Percentiles rank a stretch among this genome's conserved stretches.
Conservation (phyloP, 1,140 invertebrate species). For the Dryas iulia region DNA sequence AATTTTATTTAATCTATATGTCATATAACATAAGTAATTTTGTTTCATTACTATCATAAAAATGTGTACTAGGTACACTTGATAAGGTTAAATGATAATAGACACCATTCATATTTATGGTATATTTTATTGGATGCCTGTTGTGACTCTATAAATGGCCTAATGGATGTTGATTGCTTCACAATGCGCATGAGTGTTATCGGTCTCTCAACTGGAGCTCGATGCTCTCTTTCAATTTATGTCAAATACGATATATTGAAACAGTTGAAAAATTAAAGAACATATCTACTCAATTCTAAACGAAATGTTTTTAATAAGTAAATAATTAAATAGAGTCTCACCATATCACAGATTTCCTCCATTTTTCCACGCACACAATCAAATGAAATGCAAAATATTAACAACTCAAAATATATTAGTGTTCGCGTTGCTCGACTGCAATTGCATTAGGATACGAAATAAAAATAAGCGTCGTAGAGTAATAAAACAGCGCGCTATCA, state of each 20-base stretch:
- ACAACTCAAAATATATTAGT: slow-evolving; percentile 51
- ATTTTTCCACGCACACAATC: slow-evolving; percentile 68
- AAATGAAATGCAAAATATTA: slow-evolving; percentile 56
- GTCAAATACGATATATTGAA: not conserved
- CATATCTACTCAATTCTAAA: not conserved
- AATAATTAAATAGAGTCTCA: slow-evolving; percentile 27
- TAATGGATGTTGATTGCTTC: slow-evolving; percentile 71
- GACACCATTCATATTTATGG: slow-evolving; percentile 41
- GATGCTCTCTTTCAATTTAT: slow-evolving; percentile 29
- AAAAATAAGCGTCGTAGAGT: slow-evolving; percentile 65
- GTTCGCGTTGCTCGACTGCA: slow-evolving; percentile 66
- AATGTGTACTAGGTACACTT: not conserved
- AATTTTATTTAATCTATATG: slow-evolving; percentile 1
- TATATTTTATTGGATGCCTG: slow-evolving; percentile 57
- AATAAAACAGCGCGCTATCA: slow-evolving; percentile 69
- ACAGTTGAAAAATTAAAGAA: not conserved
- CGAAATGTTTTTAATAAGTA: not conserved
- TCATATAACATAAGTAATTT: not conserved
- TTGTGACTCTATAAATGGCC: slow-evolving; percentile 62
- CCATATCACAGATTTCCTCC: slow-evolving; percentile 38
- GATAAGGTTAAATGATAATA: slow-evolving; percentile 36
- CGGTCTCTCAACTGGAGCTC: slow-evolving; percentile 34
- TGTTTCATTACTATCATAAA: not conserved
- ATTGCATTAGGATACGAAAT: slow-evolving; percentile 71
- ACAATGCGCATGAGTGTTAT: slow-evolving; percentile 65